Percentiles rank a stretch among this genome's conserved stretches.
These are phyloP conservation scores for Alectura lathami DNA, from an alignment of 2,113 vertebrate species.

Conservation along the genomic window DNA sequence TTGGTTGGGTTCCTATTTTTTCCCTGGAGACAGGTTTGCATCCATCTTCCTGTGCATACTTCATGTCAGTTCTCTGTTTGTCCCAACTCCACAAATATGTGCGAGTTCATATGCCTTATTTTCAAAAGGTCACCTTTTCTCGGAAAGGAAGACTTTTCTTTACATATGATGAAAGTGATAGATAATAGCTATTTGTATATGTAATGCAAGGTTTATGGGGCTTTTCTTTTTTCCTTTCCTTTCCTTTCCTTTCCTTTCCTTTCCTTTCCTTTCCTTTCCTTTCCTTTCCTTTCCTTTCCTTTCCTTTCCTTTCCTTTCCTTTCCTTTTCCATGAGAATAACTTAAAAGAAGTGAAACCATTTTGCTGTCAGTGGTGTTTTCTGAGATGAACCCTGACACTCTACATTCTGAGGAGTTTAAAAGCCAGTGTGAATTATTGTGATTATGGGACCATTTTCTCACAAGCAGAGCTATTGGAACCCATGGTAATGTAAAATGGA, in stretches of 20 bases:
- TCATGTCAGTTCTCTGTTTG: constrained; percentile 1
- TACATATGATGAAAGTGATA: constrained; percentile 24
- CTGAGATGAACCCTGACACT: not conserved
- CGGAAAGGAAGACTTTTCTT: not conserved
- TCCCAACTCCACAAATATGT: constrained; percentile 4
- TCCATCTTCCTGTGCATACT: constrained; percentile 18
- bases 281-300: too few relatives aligned
- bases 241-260: too few relatives aligned
- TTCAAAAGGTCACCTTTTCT: not conserved
- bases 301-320: not conserved
- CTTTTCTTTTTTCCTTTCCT: not conserved
- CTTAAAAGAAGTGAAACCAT: not conserved
- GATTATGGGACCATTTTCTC: not conserved
- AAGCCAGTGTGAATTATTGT: not conserved
- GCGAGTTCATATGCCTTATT: constrained; percentile 2
- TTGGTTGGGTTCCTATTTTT: not conserved
- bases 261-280: too few relatives aligned
- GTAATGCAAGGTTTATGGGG: not conserved
- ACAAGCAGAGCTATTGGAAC: not conserved
- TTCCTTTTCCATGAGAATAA: not conserved
- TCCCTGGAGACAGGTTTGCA: constrained; percentile 13
- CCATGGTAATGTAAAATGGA: not conserved
- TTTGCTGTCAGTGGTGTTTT: not conserved
- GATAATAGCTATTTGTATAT: not conserved
- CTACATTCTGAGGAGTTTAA: not conserved